Conservation (phyloP, 30 jellyfish, hydroid and myxozoan genomes). For the Phacellophora camtschatica region DNA sequence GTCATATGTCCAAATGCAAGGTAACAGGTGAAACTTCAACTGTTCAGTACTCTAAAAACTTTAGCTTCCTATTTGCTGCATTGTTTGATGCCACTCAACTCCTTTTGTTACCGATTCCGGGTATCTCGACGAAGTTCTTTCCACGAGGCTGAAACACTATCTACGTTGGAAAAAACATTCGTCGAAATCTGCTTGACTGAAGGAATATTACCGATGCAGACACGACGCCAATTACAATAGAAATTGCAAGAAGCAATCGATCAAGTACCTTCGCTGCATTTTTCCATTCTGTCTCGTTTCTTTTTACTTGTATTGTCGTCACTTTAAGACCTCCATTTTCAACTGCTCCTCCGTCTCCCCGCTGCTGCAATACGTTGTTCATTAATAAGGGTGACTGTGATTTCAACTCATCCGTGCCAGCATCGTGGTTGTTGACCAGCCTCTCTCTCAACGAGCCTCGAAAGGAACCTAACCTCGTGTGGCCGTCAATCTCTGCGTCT, state of each 20-base stretch:
- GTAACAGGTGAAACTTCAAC: too few species aligned
- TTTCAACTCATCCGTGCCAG: constrained; percentile 18
- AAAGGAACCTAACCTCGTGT: constrained; percentile 35
- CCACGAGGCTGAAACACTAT: too few species aligned
- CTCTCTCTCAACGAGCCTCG: constrained; percentile 58
- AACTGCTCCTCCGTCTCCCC: constrained; percentile 22
- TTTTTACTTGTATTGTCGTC: constrained; percentile 15
- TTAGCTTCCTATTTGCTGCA: not conserved
- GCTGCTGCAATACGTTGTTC: not conserved
- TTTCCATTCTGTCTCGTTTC: constrained; percentile 83
- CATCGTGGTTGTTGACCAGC: constrained; percentile 20
- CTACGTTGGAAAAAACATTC: constrained; percentile 64
- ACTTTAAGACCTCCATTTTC: constrained; percentile 11
- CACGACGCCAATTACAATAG: constrained; percentile 75
- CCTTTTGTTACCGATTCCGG: constrained; percentile 2
- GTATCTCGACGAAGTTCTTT: too few species aligned
- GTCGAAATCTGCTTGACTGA: constrained; percentile 75
- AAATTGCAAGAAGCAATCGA: constrained; percentile 70
- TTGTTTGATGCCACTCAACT: not conserved
- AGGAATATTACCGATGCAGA: constrained; percentile 80
- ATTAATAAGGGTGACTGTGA: constrained; percentile 14
- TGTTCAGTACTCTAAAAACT: too few species aligned
- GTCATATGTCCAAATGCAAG: too few species aligned
- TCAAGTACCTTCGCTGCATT: constrained; percentile 85
- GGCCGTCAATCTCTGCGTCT: constrained; percentile 13